Evolutionary conservation across 2,113 vertebrate species (phyloP).

Genomic region (Struthio camelus): DNA sequence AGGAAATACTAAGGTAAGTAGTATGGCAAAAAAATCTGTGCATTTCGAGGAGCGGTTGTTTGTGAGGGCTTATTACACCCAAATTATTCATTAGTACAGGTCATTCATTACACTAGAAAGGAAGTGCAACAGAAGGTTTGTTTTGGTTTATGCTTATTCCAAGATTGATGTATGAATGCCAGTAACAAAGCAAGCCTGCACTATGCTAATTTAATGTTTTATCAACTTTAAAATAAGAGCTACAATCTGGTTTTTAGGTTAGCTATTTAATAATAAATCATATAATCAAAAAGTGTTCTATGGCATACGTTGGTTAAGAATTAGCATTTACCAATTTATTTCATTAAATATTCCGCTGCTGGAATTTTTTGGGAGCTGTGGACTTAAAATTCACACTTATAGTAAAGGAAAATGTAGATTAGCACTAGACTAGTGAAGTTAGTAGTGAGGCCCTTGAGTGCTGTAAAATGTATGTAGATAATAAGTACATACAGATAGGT

Average conservation of each 20-base stretch:
- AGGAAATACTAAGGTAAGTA: not conserved
- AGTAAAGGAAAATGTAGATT: not conserved
- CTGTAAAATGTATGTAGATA: not conserved
- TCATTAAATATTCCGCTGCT: not conserved
- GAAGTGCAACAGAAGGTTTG: not conserved
- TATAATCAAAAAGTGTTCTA: not conserved
- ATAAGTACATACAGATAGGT: not conserved
- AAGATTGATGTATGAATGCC: not conserved
- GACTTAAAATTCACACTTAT: not conserved
- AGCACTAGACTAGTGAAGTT: not conserved
- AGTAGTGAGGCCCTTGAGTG: not conserved
- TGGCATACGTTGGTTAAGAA: not conserved
- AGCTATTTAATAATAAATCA: not conserved
- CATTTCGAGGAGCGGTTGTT: not conserved
- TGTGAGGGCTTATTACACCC: not conserved
- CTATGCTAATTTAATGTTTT: not conserved
- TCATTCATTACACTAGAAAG: not conserved
- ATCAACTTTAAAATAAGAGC: not conserved
- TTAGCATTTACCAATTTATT: not conserved
- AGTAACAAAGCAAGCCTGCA: fast-evolving
- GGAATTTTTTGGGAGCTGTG: not conserved
- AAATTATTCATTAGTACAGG: not conserved
- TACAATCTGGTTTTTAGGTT: not conserved
- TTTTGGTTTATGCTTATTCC: not conserved
- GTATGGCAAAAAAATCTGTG: not conserved